These are phyloP conservation scores for Synanthedon vespiformis DNA, from an alignment of 2,888 invertebrate species.

Conservation along the genomic window DNA sequence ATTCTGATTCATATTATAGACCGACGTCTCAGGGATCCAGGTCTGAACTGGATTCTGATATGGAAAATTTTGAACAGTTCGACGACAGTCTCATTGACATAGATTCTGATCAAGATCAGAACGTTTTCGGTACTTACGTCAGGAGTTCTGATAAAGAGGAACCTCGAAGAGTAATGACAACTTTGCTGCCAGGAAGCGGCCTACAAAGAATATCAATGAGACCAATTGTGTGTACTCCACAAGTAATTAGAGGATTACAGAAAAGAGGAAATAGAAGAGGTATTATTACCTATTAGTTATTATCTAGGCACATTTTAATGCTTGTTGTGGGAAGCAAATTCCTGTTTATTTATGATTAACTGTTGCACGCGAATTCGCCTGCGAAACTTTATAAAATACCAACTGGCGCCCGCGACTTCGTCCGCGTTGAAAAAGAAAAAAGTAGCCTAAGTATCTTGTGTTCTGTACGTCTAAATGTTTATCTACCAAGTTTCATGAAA, in stretches of 20 bases:
- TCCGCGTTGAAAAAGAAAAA: too few relatives aligned
- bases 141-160: slow-evolving; percentile 46
- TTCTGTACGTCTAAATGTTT: too few relatives aligned
- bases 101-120: slow-evolving; percentile 49
- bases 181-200: slow-evolving; percentile 55
- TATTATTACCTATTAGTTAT: slow-evolving; percentile 13
- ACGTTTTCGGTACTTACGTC: slow-evolving; percentile 30
- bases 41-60: slow-evolving; percentile 52
- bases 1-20: slow-evolving; percentile 46
- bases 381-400: too few relatives aligned
- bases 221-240: slow-evolving; percentile 23
- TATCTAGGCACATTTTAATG: too few relatives aligned
- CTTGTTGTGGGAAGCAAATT: too few relatives aligned
- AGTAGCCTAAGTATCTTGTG: too few relatives aligned
- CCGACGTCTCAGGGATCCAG: slow-evolving; percentile 46
- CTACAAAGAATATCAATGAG: slow-evolving; percentile 48
- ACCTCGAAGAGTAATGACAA: slow-evolving; percentile 43
- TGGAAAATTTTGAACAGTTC: slow-evolving; percentile 55
- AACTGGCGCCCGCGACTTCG: too few relatives aligned
- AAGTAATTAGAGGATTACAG: neutral
- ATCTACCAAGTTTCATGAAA: too few relatives aligned
- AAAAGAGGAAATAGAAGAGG: slow-evolving; percentile 13
- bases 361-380: too few relatives aligned
- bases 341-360: too few relatives aligned
- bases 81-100: slow-evolving; percentile 58